Evolutionary conservation across 2,797 vertebrate species (phyloP).

Genomic region (Aeoliscus strigatus): DNA sequence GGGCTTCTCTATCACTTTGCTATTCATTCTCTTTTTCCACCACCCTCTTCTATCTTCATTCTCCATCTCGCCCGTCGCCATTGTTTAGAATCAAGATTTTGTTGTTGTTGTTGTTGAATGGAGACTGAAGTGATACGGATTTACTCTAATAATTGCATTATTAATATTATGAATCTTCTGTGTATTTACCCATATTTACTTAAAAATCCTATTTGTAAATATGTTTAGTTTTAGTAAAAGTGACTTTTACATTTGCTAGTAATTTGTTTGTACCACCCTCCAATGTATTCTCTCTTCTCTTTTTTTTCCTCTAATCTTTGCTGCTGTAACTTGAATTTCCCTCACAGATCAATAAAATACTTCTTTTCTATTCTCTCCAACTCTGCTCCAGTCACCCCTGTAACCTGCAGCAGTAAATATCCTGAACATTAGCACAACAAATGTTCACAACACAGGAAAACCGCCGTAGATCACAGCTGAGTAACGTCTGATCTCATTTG

Average conservation of each 20-base stretch:
- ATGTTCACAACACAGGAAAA: not conserved
- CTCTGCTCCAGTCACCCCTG: no score
- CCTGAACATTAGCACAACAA: not conserved
- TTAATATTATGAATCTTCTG: no score
- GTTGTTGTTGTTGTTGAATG: not conserved
- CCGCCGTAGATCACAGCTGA: not conserved
- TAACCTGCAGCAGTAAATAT: not conserved
- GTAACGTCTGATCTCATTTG: not conserved
- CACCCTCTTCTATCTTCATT: slow-evolving; percentile 4
- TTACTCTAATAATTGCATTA: no score
- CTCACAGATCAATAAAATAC: no score
- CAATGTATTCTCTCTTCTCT: no score
- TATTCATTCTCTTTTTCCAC: slow-evolving; percentile 40
- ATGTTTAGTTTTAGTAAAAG: no score
- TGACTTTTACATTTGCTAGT: no score
- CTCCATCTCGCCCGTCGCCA: slow-evolving; percentile 22
- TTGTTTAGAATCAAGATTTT: slow-evolving; percentile 16
- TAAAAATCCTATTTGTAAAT: no score
- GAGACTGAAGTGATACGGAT: not conserved
- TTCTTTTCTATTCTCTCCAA: no score
- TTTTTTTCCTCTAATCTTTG: no score
- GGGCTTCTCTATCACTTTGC: slow-evolving; percentile 38
- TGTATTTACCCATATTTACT: no score
- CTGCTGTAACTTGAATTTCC: no score
- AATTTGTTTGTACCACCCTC: not conserved